A percentile compares a stretch with the other conserved stretches of the same genome.
These are phyloP conservation scores for Orthosia gothica DNA, from an alignment of 2,888 invertebrate genomes.

Conservation along the genomic window DNA sequence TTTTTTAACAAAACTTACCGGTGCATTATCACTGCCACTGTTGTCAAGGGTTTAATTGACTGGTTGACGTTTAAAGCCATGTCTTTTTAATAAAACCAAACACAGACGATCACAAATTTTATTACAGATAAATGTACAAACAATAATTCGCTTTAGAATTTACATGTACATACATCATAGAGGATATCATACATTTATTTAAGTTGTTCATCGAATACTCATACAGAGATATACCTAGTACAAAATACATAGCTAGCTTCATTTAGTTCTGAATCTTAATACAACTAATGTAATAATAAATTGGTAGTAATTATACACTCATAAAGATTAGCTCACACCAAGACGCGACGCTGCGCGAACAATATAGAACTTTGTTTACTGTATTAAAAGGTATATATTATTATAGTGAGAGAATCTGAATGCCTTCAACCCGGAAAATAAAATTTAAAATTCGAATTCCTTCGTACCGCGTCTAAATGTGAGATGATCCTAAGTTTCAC, in stretches of 20 bases:
- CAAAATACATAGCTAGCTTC: slow-evolving; percentile 57
- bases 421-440: too few species aligned
- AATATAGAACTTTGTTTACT: too few species aligned
- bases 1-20: too few species aligned
- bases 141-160: slow-evolving; percentile 60
- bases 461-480: too few species aligned
- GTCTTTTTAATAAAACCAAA: slow-evolving; percentile 25
- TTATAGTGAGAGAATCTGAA: too few species aligned
- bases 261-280: slow-evolving; percentile 48
- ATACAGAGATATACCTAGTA: slow-evolving; percentile 49
- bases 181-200: slow-evolving; percentile 49
- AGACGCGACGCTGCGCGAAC: too few species aligned
- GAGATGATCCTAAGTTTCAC: slow-evolving; percentile 32
- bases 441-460: too few species aligned
- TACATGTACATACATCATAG: slow-evolving; percentile 46
- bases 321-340: slow-evolving; percentile 4
- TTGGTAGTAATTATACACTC: slow-evolving; percentile 51
- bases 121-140: slow-evolving; percentile 71
- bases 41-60: too few species aligned
- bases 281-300: slow-evolving; percentile 47
- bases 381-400: too few species aligned
- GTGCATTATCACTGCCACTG: too few species aligned
- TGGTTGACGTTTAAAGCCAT: not conserved
- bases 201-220: slow-evolving; percentile 54
- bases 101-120: slow-evolving; percentile 70